Evolutionary conservation across 2,888 invertebrate genomes (phyloP), one percentile per base, ranked within the genome.

Genomic region (Drosophila anomalipes): DNA sequence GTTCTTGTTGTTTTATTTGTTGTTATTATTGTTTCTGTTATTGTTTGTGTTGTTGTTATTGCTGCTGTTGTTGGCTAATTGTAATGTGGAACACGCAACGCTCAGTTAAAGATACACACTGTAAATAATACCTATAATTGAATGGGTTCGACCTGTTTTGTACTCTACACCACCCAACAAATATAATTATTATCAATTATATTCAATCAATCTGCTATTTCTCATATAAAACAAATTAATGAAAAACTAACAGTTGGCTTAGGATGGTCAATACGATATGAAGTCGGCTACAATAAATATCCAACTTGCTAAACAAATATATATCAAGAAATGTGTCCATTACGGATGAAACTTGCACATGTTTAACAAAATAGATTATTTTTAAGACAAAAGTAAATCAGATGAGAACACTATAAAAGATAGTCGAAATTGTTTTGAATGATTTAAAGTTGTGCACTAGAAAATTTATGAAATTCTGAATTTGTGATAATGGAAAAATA

Each of bases 1-100:
- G 71, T 59, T 69, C 69, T 52, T 67, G n/a, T 61, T 76, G 47
- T 51, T 4, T 26, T 26, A 26, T 4, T 47, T 30, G 33, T 57
- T 64, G 41, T 74, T 69, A 28, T 16, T 62, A 19, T 52, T 59
- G 44, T 51, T 62, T 39, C 22, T 65, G 19, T 63, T 63, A 14
- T 52, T 56, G 33, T 44, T 37, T 26, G 47, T 53, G 33, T 14
- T 58, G 47, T 37, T 66, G 60, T 77, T 61, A 28, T 49, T 63
- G 65, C 59, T 49, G 26, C 60, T 56, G 53, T 70, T 77, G 74
- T 62, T 67, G 74, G 82, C 87, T 86, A 84, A 89, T 84, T 89
- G 79, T 77, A 84, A 84, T 86, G 82, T 86, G 79, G 67, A 57
- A 71, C 88, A 85, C 90, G 83, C 80, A 82, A 71, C 64, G 76